Evolutionary conservation across 2,888 invertebrate genomes (phyloP).

Genomic region (Campaea margaritaria): DNA sequence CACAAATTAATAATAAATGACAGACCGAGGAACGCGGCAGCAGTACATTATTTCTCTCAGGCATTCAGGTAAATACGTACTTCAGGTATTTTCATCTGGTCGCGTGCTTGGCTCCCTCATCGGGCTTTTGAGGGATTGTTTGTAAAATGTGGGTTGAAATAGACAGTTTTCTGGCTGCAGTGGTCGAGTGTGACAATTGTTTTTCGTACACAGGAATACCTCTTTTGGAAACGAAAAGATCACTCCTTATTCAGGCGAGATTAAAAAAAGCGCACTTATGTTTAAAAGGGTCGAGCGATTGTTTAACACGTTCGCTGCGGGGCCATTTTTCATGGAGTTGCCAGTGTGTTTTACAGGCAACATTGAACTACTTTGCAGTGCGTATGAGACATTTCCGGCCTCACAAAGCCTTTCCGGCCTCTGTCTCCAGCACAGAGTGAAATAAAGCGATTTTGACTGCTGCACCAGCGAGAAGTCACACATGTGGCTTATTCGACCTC

Average conservation of each 20-base stretch:
- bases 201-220: not conserved
- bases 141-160: conserved; percentile 20
- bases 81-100: conserved; percentile 8
- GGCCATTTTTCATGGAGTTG: too few species aligned
- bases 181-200: conserved; percentile 7
- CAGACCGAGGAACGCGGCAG: not conserved
- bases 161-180: conserved; percentile 1
- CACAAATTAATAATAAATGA: not conserved
- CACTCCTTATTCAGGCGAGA: not conserved
- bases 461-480: too few species aligned
- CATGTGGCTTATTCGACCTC: too few species aligned
- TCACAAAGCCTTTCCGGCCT: too few species aligned
- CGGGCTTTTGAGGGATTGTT: conserved; percentile 13
- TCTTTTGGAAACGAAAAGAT: not conserved
- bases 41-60: not conserved
- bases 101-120: conserved; percentile 7
- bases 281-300: too few species aligned
- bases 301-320: too few species aligned
- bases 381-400: too few species aligned
- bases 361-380: too few species aligned
- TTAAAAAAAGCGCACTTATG: too few species aligned
- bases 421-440: too few species aligned
- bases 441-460: too few species aligned
- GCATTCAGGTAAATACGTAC: conserved; percentile 3
- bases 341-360: too few species aligned